Base-by-base conservation (phyloP, 2,113 vertebrate species). In the Stercorarius parasiticus region DNA sequence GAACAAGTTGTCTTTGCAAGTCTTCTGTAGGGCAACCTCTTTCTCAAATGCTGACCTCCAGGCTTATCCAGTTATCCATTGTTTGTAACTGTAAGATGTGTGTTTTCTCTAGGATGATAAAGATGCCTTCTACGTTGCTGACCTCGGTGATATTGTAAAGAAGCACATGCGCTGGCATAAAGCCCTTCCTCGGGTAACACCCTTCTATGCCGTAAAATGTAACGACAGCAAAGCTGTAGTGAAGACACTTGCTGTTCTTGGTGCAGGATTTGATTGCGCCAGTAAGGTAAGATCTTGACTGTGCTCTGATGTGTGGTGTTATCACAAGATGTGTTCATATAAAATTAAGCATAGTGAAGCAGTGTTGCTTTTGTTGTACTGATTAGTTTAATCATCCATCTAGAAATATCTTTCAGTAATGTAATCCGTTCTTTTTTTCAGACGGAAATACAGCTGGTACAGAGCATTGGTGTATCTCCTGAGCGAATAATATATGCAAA, bases 401-500 rank as follows among this genome's bases (percentile, higher is more conserved):
- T 36, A 27, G 53, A 45, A 67, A 36, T 22, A 20, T 30, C 32
- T 42, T 77, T 36, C 42, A 62, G 21, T 20, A 73, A 8, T 59
- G 36, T 55, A 61, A 80, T 76, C 29, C 88, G 13, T 78, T 86
- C 42, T 65, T 77, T 56, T 62, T 76, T 58, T 55, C 93, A 99
- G 99, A 99, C 89, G 22, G 99, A 99, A 97, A 99, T 99, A 85
- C 99, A 99, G 59, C 87, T 99, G 93, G 98, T 99, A 32, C 99
- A 99, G 98, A 98, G 98, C 96, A 98, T 99, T 18, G 99, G 99
- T 77, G 99, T 99, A 19, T 98, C 99, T 82, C 98, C 99, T 11
- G 98, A 98, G 90, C 97, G 98, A 97, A 99, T 99, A 86, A 99
- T 99, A 98, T 99, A 99, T 95, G 99, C 99, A 93, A 99, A 99